phyloP scores from a whole-genome alignment of 2,888 invertebrate species.

The Halictus quadricinctus region DNA sequence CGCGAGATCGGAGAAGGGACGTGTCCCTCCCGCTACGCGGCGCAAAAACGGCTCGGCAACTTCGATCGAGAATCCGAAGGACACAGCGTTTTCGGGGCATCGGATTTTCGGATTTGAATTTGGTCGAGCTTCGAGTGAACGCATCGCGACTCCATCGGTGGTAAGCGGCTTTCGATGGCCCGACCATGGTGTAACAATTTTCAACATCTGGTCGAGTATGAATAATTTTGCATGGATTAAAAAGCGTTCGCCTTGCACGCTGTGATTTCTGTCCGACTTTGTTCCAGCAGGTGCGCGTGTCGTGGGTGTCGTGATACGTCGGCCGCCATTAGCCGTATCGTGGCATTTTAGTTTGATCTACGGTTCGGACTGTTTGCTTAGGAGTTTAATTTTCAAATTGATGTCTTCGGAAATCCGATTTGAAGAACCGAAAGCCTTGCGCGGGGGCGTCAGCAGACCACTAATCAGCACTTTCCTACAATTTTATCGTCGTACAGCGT shows the following conservation, averaged over 20 bases:
- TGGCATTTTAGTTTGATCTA: neutral
- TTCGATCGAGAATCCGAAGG: constrained; percentile 24
- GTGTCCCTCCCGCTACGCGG: too few species aligned
- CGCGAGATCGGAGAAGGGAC: neutral
- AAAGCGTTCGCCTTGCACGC: neutral
- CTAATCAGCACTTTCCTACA: neutral
- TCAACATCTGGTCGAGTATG: neutral
- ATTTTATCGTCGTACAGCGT: neutral
- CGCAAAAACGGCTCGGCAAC: neutral
- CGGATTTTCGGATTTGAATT: neutral
- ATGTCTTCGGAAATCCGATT: neutral
- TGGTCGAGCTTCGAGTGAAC: neutral
- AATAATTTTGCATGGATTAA: neutral
- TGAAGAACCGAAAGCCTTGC: neutral
- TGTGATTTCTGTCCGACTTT: neutral
- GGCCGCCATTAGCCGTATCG: too few species aligned
- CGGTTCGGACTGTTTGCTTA: neutral
- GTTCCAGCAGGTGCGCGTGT: neutral
- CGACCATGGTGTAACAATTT: neutral
- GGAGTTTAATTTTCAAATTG: neutral
- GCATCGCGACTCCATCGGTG: constrained; percentile 2
- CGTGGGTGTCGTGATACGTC: neutral
- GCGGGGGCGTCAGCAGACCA: neutral
- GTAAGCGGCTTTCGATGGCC: constrained; percentile 37
- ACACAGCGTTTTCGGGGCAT: neutral